Percentiles rank a stretch among this genome's conserved stretches.
Conservation (phyloP, 2,797 vertebrate species). For the Heliangelus exortis region DNA sequence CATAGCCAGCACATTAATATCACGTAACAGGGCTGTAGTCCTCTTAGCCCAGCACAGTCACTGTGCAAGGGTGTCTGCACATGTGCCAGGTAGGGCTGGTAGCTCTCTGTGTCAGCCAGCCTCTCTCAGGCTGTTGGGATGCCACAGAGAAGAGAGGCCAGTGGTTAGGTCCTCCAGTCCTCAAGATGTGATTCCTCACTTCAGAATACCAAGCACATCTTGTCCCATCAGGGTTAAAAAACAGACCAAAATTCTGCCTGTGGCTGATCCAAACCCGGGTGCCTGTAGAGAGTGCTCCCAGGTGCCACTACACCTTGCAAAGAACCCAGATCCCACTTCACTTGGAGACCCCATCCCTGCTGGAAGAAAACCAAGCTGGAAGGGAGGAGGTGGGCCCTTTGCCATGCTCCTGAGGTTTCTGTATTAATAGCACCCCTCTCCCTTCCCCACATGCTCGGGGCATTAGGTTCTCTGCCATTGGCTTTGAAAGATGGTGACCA, state of each 20-base stretch:
- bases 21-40: constrained; percentile 25
- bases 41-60: constrained; percentile 31
- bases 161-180: neutral
- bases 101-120: neutral
- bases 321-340: neutral
- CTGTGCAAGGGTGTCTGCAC: accelerated
- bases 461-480: neutral
- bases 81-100: neutral
- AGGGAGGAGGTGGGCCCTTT: neutral
- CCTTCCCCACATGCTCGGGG: accelerated
- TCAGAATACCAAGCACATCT: neutral
- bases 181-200: neutral
- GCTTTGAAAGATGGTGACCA: neutral
- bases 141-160: neutral
- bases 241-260: neutral
- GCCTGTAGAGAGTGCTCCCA: neutral
- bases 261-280: neutral
- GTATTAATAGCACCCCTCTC: neutral
- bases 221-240: neutral
- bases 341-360: neutral
- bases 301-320: neutral
- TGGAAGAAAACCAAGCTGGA: neutral
- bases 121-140: accelerated
- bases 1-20: neutral
- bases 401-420: neutral